Conservation (phyloP, 2,888 invertebrate genomes). For the Diadegma fenestrale region DNA sequence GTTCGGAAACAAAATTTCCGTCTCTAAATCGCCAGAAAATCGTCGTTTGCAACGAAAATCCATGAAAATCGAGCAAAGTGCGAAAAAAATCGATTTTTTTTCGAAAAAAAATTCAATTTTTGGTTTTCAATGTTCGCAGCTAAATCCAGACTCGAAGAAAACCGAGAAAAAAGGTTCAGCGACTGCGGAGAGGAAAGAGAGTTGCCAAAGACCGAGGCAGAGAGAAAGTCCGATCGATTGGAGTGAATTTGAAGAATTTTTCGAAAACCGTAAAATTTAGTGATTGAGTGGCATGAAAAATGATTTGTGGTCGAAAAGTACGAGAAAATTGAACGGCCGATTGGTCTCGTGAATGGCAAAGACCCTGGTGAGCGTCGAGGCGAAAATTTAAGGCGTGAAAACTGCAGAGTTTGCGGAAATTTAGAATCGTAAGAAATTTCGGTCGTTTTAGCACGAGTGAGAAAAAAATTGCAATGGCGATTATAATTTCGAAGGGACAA, state of each 20-base stretch:
- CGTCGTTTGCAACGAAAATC: not conserved
- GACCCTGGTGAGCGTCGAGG: conserved; percentile 36
- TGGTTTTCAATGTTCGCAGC: not conserved
- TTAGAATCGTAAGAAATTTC: conserved; percentile 22
- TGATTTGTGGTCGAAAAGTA: conserved; percentile 56
- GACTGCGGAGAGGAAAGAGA: not conserved
- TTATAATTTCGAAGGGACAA: conserved; percentile 3
- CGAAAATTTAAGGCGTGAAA: conserved; percentile 30
- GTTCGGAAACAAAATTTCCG: too few relatives aligned
- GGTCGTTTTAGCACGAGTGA: conserved; percentile 23
- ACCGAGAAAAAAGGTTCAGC: not conserved
- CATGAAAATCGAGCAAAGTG: not conserved
- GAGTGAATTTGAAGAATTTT: conserved; percentile 28
- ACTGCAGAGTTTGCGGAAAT: conserved; percentile 8
- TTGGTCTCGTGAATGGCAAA: conserved; percentile 59
- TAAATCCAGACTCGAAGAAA: not conserved
- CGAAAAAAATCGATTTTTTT: not conserved
- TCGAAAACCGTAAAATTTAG: conserved; percentile 17
- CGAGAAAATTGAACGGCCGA: conserved; percentile 51
- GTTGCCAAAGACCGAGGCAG: conserved; percentile 37
- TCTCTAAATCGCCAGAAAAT: not conserved
- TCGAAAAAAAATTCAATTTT: not conserved
- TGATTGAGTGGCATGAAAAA: not conserved
- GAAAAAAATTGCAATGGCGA: conserved; percentile 54
- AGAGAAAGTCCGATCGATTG: not conserved